Conservation (phyloP, 2,113 vertebrate species). For the Anas platyrhynchos region DNA sequence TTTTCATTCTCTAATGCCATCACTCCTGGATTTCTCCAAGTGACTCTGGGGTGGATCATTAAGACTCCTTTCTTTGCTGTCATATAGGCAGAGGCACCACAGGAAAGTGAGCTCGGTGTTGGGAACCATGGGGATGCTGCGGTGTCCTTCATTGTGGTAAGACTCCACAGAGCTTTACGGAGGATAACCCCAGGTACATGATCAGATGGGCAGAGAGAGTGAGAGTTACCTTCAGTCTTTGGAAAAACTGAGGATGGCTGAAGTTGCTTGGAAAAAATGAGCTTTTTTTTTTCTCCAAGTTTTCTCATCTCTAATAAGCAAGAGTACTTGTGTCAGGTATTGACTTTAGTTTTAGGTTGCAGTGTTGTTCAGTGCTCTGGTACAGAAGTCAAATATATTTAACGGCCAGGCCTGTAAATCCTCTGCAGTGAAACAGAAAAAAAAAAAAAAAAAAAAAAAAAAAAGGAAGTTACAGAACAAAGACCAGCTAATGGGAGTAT, state of each 20-base stretch:
- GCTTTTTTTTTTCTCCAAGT: neutral
- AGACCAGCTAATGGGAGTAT: neutral
- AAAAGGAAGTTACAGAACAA: neutral
- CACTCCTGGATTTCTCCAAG: neutral
- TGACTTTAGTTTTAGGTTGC: constrained; percentile 4
- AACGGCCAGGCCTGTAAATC: neutral
- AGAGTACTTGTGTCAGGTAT: neutral
- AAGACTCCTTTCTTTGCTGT: neutral
- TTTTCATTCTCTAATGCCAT: neutral
- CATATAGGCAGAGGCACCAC: neutral
- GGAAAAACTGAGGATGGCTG: neutral
- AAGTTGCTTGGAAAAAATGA: neutral
- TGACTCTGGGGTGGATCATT: neutral
- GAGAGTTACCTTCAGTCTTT: neutral
- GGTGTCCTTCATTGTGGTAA: neutral
- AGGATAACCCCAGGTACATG: neutral
- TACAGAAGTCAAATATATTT: constrained; percentile 7
- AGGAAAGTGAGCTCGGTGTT: neutral
- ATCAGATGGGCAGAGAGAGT: neutral
- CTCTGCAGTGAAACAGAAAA: neutral
- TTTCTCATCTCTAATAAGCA: neutral
- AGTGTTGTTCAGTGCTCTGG: neutral
- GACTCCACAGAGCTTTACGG: neutral
- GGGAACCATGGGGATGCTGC: neutral
- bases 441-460: neutral